A percentile compares a stretch with the other conserved stretches of the same genome.
These are phyloP conservation scores for Xerus inauris DNA, from an alignment of 2,113 vertebrate species.

Conservation along the genomic window DNA sequence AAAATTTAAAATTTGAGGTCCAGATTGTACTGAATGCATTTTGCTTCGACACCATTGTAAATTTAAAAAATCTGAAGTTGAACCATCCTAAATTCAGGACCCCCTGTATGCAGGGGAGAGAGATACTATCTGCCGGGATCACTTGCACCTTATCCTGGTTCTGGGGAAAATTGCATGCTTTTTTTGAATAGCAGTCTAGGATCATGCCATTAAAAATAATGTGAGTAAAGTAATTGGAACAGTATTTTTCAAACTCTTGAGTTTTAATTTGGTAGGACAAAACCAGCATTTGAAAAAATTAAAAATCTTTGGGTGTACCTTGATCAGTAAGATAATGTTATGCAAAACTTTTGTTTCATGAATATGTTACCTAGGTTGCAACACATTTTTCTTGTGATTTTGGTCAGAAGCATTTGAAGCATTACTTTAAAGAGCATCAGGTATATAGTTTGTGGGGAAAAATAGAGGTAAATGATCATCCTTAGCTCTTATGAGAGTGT, in stretches of 20 bases:
- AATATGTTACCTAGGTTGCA: background rate
- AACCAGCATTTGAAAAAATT: background rate
- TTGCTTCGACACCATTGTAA: background rate
- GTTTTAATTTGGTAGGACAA: conserved; percentile 35
- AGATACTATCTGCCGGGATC: background rate
- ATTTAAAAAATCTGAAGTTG: background rate
- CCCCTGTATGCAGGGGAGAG: background rate
- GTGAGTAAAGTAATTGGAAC: background rate
- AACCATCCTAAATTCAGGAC: background rate
- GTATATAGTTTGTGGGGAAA: background rate
- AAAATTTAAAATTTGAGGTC: no score
- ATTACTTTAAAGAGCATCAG: background rate
- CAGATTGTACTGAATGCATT: background rate
- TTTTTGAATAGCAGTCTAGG: conserved; percentile 17
- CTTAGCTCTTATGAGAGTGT: background rate
- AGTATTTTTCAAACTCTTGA: background rate
- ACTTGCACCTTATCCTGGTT: background rate
- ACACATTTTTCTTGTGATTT: background rate
- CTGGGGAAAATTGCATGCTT: background rate
- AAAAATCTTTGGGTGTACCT: background rate
- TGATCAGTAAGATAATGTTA: background rate
- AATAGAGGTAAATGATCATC: background rate
- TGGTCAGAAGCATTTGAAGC: conserved; percentile 14
- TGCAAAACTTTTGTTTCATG: background rate
- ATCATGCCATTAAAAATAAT: conserved; percentile 20